Base-by-base conservation (phyloP, 1,140 invertebrate genomes). In the Colletes gigas region DNA sequence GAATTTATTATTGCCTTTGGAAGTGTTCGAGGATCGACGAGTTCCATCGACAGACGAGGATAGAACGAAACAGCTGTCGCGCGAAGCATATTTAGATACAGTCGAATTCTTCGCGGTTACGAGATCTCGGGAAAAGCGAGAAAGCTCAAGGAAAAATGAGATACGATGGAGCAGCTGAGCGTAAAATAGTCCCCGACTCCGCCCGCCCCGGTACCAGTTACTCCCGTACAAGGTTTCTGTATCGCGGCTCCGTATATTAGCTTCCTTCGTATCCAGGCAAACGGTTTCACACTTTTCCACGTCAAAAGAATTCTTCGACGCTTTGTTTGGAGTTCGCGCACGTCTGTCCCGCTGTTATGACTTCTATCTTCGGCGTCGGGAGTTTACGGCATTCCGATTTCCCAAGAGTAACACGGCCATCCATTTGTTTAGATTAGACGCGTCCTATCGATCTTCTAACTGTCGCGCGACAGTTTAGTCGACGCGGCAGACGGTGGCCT, bases 161-260 rank as follows among this genome's bases (percentile, higher is more conserved):
- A 91, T 90, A 92, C 89, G 90, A 91, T 82, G 83, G 88, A 84
- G 90, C 88, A 91, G 86, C 89, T 90, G 89, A 92, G 91, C 89
- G 88, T 91, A 89, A 92, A 93, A 91, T 92, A 91, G 90, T 87
- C 82, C 80, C 57, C 81, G 62, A 57, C 52, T 59, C 50, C 47
- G 67, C 68, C 68, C 60, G 54, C 77, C 59, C 60, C 57, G 55
- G 21, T 52, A 73, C 60, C 82, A 59, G 52, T 74, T 80, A 78
- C 57, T 78, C 10, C 10, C 50, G 54, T 74, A 71, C 57, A 67
- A 55, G 9, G 70, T 71, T 81, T 10, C 52, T 17, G 19, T 15
- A 19, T 30, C 78, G 60, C 50, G 68, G 57, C 50, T 62, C 21
- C 57, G 15, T 55, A 55, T 78, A 82, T 82, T 71, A 82, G 44